Evolutionary conservation across 2,113 vertebrate species (phyloP).

Genomic region (Sebastes fasciatus): DNA sequence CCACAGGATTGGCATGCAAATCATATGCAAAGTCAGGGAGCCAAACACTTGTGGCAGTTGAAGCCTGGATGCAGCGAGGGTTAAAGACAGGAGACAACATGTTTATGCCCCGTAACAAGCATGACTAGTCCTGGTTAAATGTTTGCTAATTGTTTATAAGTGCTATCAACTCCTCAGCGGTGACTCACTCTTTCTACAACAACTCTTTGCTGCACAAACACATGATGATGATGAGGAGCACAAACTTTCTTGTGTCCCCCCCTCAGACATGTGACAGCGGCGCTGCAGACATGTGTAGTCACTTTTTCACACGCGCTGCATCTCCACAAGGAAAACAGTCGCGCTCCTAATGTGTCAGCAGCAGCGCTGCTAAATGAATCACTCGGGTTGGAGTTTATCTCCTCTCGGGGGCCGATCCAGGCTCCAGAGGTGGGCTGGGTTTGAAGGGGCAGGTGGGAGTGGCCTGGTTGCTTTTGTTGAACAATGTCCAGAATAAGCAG

Average conservation of each 20-base stretch:
- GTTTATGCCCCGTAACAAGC: constrained; percentile 39
- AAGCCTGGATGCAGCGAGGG: constrained; percentile 37
- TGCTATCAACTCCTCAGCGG: constrained; percentile 27
- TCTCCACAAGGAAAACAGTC: constrained; percentile 42
- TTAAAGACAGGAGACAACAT: constrained; percentile 46
- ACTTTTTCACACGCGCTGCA: constrained; percentile 20
- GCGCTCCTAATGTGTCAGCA: neutral
- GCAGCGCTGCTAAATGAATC: constrained; percentile 52
- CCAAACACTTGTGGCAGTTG: constrained; percentile 66
- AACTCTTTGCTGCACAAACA: constrained; percentile 42
- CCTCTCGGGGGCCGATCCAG: constrained; percentile 36
- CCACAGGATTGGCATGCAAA: constrained; percentile 77
- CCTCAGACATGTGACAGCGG: constrained; percentile 41
- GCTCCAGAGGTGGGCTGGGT: constrained; percentile 60
- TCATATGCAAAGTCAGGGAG: constrained; percentile 74
- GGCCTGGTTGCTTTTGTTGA: constrained; percentile 68
- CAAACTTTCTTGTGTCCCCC: neutral
- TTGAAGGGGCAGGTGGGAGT: constrained; percentile 50
- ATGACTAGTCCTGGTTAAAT: constrained; percentile 40
- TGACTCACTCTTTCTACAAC: constrained; percentile 58
- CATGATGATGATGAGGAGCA: constrained; percentile 18
- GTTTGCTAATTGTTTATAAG: constrained; percentile 59
- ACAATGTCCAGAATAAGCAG: constrained; percentile 69
- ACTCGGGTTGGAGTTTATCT: constrained; percentile 53
- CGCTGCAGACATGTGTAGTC: constrained; percentile 12